These are phyloP conservation scores for Aegotheles bennettii DNA, from an alignment of 2,113 vertebrate genomes.

Conservation along the genomic window DNA sequence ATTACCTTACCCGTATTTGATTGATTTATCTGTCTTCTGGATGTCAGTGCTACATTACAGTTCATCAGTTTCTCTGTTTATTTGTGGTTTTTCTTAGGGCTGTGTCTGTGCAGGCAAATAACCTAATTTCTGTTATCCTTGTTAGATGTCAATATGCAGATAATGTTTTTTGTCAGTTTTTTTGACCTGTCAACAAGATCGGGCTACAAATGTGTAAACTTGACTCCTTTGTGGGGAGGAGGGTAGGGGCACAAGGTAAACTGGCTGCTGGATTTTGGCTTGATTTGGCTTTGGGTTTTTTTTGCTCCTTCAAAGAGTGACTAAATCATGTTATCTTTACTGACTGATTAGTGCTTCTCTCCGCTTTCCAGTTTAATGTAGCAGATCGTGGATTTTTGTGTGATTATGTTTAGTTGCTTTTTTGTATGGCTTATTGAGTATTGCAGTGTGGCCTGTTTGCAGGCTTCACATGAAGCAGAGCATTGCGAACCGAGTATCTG, in stretches of 20 bases:
- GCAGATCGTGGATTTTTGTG: background rate
- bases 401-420: background rate
- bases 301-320: background rate
- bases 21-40: background rate
- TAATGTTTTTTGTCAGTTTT: background rate
- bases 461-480: background rate
- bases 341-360: background rate
- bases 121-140: background rate
- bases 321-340: background rate
- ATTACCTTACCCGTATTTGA: background rate
- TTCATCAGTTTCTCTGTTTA: background rate
- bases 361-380: background rate
- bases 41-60: background rate
- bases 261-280: background rate
- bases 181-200: background rate
- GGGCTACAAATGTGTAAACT: background rate
- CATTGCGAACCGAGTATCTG: background rate
- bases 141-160: background rate
- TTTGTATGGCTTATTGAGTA: background rate
- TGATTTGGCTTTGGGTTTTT: background rate
- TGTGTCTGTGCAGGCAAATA: background rate
- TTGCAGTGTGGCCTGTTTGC: background rate
- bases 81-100: background rate
- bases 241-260: background rate
- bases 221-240: background rate